Percentiles rank a stretch among this genome's conserved stretches.
Evolutionary conservation across 2,797 vertebrate genomes (phyloP).

Genomic region (Glyptemys insculpta): DNA sequence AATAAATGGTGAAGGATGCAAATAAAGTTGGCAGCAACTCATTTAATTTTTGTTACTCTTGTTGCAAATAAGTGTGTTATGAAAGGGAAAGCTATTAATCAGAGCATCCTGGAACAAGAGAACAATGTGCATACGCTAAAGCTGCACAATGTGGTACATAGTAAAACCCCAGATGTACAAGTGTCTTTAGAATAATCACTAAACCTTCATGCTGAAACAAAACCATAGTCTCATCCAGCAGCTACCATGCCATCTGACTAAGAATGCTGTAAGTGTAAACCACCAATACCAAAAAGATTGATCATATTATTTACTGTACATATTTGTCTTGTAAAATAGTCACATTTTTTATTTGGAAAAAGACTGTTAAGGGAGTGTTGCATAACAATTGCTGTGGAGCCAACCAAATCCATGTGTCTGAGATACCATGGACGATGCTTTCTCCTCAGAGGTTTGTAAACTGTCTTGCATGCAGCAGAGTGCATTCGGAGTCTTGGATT

Average conservation of each 20-base stretch:
- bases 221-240: not conserved
- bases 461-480: not conserved
- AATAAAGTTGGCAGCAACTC: not conserved
- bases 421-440: not conserved
- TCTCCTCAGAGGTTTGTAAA: not conserved
- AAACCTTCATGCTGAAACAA: not conserved
- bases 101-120: not conserved
- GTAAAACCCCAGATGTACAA: not conserved
- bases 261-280: not conserved
- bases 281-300: not conserved
- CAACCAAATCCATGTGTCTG: fast-evolving
- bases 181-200: not conserved
- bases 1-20: not conserved
- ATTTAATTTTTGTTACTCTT: not conserved
- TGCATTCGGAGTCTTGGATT: not conserved
- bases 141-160: not conserved
- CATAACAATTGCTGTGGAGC: not conserved
- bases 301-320: fast-evolving
- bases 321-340: not conserved
- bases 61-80: not conserved
- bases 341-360: not conserved
- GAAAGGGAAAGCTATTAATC: not conserved
- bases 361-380: not conserved
- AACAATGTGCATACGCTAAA: fast-evolving
- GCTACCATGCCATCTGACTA: not conserved